A percentile compares a stretch with the other conserved stretches of the same genome.
Conservation (phyloP, 37 sponge, comb jelly and placozoan species). For the Lycopodina hypogea region DNA sequence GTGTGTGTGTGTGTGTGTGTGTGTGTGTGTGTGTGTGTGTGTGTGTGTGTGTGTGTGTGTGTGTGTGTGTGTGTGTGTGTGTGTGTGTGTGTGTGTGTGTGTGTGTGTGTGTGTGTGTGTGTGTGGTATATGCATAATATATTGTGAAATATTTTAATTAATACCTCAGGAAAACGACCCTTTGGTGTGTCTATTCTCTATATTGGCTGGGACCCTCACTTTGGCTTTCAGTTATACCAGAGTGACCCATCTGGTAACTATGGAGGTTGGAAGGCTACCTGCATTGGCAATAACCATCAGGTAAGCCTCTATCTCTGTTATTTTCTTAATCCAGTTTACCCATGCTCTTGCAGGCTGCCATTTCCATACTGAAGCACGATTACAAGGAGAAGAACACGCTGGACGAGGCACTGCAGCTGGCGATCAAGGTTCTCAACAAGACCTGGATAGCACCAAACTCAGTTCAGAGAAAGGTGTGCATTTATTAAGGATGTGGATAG, state of each 20-base stretch:
- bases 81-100: background rate
- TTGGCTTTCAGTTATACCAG: slow-evolving; percentile 95
- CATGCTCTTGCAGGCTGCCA: slow-evolving; percentile 67
- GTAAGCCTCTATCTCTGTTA: background rate
- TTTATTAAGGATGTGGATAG: background rate
- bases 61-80: background rate
- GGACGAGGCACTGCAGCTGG: slow-evolving; percentile 86
- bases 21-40: slow-evolving; percentile 4
- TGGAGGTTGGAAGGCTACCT: slow-evolving; percentile 99
- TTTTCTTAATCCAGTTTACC: background rate
- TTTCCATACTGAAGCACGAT: slow-evolving; percentile 96
- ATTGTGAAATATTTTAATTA: no score
- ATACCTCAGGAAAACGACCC: slow-evolving; percentile 67
- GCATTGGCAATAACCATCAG: slow-evolving; percentile 95
- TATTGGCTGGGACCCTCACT: slow-evolving; percentile 99
- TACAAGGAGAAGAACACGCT: slow-evolving; percentile 85
- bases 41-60: background rate
- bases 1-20: slow-evolving; percentile 6
- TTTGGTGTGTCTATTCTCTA: slow-evolving; percentile 98
- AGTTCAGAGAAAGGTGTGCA: slow-evolving; percentile 73
- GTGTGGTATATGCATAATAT: background rate
- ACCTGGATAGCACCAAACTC: slow-evolving; percentile 94
- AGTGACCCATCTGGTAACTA: slow-evolving; percentile 98
- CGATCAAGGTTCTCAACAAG: slow-evolving; percentile 93
- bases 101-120: slow-evolving; percentile 1